phyloP scores from a whole-genome alignment of 2,797 vertebrate genomes.

The Calcarius lapponicus region DNA sequence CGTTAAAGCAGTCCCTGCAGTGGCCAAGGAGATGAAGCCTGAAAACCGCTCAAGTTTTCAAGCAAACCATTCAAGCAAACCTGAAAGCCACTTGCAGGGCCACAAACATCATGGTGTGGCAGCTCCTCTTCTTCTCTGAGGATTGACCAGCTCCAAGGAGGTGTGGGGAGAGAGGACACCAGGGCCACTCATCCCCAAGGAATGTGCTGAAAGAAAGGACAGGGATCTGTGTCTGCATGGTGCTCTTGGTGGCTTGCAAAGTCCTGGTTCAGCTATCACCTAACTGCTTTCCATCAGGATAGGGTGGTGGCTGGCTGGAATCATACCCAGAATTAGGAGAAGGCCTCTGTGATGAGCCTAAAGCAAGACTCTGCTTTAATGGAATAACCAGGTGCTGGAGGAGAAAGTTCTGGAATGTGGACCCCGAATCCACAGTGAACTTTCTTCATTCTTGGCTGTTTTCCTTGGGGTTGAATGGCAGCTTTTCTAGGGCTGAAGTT shows the following conservation, averaged over 20 bases:
- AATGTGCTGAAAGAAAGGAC: neutral
- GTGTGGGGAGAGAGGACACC: neutral
- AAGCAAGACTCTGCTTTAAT: neutral
- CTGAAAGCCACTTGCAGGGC: neutral
- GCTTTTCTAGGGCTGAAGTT: neutral
- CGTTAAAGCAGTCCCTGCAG: neutral
- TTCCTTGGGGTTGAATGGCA: neutral
- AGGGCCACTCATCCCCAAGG: fast-evolving
- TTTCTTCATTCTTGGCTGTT: neutral
- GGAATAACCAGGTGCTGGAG: neutral
- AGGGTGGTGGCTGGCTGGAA: neutral
- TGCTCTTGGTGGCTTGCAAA: neutral
- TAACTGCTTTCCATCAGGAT: neutral
- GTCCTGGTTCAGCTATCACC: neutral
- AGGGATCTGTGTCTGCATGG: neutral
- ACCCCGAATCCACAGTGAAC: neutral
- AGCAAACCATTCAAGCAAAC: neutral
- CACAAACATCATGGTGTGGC: neutral
- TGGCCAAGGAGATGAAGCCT: neutral
- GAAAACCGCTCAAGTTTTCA: neutral
- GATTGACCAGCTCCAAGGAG: neutral
- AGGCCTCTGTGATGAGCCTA: neutral
- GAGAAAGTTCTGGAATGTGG: neutral
- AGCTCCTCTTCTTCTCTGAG: neutral
- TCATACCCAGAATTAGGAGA: neutral